Evolutionary conservation across 2,888 invertebrate genomes (phyloP).

Genomic region (Ichneumoninae sp.): DNA sequence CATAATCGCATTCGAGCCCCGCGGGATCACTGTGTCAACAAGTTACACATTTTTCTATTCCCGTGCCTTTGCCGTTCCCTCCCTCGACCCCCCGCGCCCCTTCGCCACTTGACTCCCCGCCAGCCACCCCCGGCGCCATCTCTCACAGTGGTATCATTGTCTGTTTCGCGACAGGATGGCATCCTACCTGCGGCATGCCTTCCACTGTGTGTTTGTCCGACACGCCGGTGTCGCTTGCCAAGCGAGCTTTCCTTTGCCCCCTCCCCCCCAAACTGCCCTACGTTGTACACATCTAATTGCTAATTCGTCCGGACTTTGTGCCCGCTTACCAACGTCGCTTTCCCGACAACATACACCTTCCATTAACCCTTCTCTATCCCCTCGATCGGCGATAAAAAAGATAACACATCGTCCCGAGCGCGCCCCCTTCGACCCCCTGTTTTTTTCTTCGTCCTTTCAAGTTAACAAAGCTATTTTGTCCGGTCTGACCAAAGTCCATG

Average conservation of each 20-base stretch:
- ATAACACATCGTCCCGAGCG: not conserved
- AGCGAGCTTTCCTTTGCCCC: slow-evolving; percentile 19
- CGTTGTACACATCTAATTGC: slow-evolving; percentile 45
- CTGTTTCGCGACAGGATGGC: slow-evolving; percentile 47
- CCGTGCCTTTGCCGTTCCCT: slow-evolving; percentile 41
- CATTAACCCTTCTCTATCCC: slow-evolving; percentile 16
- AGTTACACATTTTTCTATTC: slow-evolving; percentile 81
- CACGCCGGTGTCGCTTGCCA: slow-evolving; percentile 41
- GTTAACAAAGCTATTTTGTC: slow-evolving; percentile 17
- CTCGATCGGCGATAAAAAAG: slow-evolving; percentile 8
- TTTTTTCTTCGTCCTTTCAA: not conserved
- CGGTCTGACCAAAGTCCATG: slow-evolving; percentile 29
- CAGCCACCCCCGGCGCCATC: slow-evolving; percentile 20
- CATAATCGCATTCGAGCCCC: slow-evolving; percentile 82
- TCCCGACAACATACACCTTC: not conserved
- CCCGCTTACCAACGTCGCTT: slow-evolving; percentile 1
- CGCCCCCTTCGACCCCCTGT: not conserved
- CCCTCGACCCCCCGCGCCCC: slow-evolving; percentile 29
- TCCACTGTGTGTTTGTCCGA: slow-evolving; percentile 65
- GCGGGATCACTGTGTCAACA: slow-evolving; percentile 82
- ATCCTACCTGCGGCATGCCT: slow-evolving; percentile 37
- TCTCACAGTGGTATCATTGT: slow-evolving; percentile 63
- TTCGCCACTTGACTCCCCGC: slow-evolving; percentile 29
- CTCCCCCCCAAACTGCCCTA: not conserved
- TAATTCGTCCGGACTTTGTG: slow-evolving; percentile 42